A percentile compares a stretch with the other conserved stretches of the same genome.
phyloP scores from a whole-genome alignment of 2,797 vertebrate species.

The Malurus leucopterus region DNA sequence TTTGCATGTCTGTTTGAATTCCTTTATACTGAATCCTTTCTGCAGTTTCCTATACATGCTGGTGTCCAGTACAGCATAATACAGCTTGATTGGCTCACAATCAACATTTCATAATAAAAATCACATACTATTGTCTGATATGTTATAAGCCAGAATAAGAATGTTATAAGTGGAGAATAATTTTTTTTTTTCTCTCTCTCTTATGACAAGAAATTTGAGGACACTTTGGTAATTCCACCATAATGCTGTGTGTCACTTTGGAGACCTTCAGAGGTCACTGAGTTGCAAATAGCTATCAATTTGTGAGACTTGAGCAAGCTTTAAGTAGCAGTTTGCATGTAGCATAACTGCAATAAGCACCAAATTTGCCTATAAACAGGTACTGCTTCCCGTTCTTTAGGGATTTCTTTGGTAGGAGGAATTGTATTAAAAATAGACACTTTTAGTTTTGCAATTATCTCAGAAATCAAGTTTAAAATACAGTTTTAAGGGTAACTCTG shows the following conservation, averaged over 20 bases:
- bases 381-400: background rate
- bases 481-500: background rate
- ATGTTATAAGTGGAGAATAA: background rate
- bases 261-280: background rate
- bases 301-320: background rate
- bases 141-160: background rate
- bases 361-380: constrained; percentile 8
- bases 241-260: background rate
- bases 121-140: background rate
- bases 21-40: background rate
- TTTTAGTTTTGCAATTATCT: constrained; percentile 12
- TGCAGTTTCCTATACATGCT: background rate
- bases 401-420: constrained; percentile 27
- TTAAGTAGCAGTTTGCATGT: background rate
- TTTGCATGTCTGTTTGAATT: background rate
- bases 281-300: background rate
- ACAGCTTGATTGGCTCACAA: background rate
- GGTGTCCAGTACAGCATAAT: background rate
- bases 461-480: background rate
- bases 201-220: background rate
- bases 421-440: constrained; percentile 4
- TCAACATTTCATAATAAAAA: background rate
- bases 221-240: background rate
- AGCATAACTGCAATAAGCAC: background rate
- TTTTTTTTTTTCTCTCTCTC: background rate